These are phyloP conservation scores for Etheostoma perlongum DNA, from an alignment of 2,797 vertebrate species.

Conservation along the genomic window DNA sequence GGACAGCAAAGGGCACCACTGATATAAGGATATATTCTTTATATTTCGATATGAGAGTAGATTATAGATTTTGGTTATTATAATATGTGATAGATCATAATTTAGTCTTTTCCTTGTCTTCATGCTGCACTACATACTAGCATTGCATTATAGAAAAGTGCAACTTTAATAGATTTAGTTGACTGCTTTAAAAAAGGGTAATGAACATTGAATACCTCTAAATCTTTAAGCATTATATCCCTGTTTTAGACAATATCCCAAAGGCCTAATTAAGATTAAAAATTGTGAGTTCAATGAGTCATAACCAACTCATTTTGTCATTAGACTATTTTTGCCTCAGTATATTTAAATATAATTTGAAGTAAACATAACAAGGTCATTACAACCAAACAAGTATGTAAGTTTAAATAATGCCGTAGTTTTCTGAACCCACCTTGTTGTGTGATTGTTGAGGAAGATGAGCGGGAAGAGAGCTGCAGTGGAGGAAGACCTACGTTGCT, in stretches of 20 bases:
- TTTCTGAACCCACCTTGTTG: constrained; percentile 89
- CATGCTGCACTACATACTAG: not conserved
- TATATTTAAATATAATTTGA: not conserved
- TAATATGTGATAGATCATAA: not conserved
- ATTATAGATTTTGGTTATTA: not conserved
- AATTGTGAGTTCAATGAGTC: not conserved
- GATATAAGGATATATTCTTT: constrained; percentile 11
- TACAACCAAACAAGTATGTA: not conserved
- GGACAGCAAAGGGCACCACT: constrained; percentile 26
- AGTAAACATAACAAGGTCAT: not conserved
- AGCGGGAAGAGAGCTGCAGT: constrained; percentile 91
- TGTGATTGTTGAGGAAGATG: constrained; percentile 86
- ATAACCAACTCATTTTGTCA: not conserved
- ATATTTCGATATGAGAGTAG: not conserved
- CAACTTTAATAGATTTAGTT: not conserved
- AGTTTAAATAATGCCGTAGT: not conserved
- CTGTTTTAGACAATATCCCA: not conserved
- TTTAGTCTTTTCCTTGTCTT: constrained; percentile 2
- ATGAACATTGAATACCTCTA: not conserved
- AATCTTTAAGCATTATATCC: not conserved
- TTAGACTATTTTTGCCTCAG: not conserved
- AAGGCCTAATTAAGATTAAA: not conserved
- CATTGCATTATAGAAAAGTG: not conserved
- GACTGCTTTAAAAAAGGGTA: not conserved
- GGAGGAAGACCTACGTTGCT: constrained; percentile 91